These are phyloP conservation scores for Rambutsinella grinnellia DNA, from an alignment of 2,888 invertebrate genomes.

Conservation along the genomic window DNA sequence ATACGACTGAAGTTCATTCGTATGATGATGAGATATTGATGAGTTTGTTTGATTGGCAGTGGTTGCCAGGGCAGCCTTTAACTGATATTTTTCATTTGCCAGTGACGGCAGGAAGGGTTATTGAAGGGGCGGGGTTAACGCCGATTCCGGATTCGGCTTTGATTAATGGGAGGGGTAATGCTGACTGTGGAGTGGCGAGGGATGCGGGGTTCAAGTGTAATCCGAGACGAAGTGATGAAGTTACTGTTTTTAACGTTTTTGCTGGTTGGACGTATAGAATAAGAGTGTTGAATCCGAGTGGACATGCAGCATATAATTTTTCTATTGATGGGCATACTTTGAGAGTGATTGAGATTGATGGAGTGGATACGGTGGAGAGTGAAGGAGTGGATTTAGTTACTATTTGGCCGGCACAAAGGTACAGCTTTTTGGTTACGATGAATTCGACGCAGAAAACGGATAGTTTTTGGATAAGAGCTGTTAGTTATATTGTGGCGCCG, in stretches of 20 bases:
- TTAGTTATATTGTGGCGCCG: too few relatives aligned
- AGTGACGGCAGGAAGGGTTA: background rate
- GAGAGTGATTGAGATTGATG: constrained; percentile 33
- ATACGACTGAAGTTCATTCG: background rate
- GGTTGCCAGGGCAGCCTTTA: background rate
- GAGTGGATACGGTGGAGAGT: constrained; percentile 23
- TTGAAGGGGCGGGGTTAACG: background rate
- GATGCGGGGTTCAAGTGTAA: background rate
- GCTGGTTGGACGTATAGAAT: constrained; percentile 15
- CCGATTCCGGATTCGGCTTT: constrained; percentile 24
- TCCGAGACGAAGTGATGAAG: background rate
- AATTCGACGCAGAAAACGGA: background rate
- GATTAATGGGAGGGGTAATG: constrained; percentile 28
- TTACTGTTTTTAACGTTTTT: constrained; percentile 8
- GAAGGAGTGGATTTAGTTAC: constrained; percentile 2
- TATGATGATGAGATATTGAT: constrained; percentile 23
- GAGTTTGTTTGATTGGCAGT: constrained; percentile 30
- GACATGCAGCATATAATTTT: constrained; percentile 10
- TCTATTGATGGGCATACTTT: constrained; percentile 35
- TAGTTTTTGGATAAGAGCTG: too few relatives aligned
- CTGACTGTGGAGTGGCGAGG: background rate
- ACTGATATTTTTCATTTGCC: background rate
- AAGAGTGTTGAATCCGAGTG: constrained; percentile 28
- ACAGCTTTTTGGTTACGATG: constrained; percentile 32
- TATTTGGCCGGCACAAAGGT: constrained; percentile 29